Percentiles rank a stretch among this genome's conserved stretches.
These are phyloP conservation scores for Silurus asotus DNA, from an alignment of 2,113 vertebrate species.

Conservation along the genomic window DNA sequence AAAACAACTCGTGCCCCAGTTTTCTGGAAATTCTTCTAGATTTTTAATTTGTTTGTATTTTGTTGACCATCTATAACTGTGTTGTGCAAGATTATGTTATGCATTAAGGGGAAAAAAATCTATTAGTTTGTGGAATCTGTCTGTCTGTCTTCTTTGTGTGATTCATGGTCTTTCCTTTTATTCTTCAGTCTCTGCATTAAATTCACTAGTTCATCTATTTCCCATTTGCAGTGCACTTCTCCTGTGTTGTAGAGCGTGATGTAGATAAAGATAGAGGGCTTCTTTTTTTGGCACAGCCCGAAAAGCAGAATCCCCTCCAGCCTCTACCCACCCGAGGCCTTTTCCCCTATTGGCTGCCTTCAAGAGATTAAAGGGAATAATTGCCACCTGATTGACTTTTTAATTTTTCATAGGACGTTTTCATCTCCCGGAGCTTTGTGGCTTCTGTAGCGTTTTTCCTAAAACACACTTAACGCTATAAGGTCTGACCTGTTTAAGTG, in stretches of 20 bases:
- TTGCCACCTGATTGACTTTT: conserved; percentile 79
- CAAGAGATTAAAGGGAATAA: conserved; percentile 80
- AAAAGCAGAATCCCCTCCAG: conserved; percentile 65
- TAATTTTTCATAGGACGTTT: conserved; percentile 71
- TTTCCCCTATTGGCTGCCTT: conserved; percentile 75
- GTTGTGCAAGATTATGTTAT: background rate
- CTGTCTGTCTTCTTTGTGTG: background rate
- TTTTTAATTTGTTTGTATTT: background rate
- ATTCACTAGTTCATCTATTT: conserved; percentile 2
- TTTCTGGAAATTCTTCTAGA: background rate
- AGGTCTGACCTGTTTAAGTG: conserved; percentile 67
- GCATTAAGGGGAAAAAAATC: background rate
- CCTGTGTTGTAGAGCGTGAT: conserved; percentile 66
- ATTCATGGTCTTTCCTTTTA: background rate
- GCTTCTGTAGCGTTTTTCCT: conserved; percentile 65
- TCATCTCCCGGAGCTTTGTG: conserved; percentile 65
- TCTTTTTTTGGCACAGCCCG: conserved; percentile 53
- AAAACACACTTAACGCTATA: conserved; percentile 66
- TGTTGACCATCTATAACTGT: background rate
- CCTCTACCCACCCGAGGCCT: conserved; percentile 66
- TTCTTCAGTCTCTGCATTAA: background rate
- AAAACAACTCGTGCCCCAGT: background rate
- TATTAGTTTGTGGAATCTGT: background rate
- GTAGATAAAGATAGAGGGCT: conserved; percentile 59
- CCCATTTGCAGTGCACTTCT: conserved; percentile 53